Percentiles rank a stretch among this genome's conserved stretches.
These are phyloP conservation scores for Rhabditophanes sp. DNA, from an alignment of 2,888 invertebrate genomes.

Conservation along the genomic window DNA sequence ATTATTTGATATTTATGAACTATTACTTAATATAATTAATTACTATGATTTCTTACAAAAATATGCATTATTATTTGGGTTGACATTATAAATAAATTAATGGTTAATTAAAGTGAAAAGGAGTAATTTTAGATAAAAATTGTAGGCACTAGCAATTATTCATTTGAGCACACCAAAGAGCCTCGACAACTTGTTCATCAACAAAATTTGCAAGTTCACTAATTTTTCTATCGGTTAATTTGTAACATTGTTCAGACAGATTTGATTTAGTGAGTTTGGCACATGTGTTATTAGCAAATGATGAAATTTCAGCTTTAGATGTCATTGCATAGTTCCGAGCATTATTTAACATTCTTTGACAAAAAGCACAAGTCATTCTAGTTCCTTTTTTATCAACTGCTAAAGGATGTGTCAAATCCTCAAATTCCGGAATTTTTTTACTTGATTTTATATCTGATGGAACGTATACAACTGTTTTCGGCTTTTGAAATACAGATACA, in stretches of 20 bases:
- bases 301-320: slow-evolving; percentile 28
- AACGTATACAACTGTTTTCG: slow-evolving; percentile 48
- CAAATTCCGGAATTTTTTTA: slow-evolving; percentile 7
- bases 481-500: slow-evolving; percentile 20
- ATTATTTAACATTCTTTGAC: slow-evolving; percentile 29
- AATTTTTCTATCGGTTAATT: slow-evolving; percentile 31
- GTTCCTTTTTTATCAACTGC: not conserved
- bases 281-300: slow-evolving; percentile 27
- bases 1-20: too few relatives aligned
- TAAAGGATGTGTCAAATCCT: slow-evolving; percentile 4
- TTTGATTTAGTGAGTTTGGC: slow-evolving; percentile 8
- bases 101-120: too few relatives aligned
- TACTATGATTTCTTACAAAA: too few relatives aligned
- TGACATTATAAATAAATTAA: too few relatives aligned
- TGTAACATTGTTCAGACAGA: slow-evolving; percentile 23
- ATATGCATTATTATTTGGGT: too few relatives aligned
- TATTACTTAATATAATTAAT: too few relatives aligned
- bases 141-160: slow-evolving; percentile 24
- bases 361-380: slow-evolving; percentile 27
- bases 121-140: too few relatives aligned
- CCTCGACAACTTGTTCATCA: slow-evolving; percentile 32
- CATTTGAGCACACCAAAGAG: slow-evolving; percentile 31
- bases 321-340: slow-evolving; percentile 30
- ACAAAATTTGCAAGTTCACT: slow-evolving; percentile 29
- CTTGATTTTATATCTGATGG: not conserved